Percentiles rank a stretch among this genome's conserved stretches.
phyloP scores from a whole-genome alignment of 1,140 invertebrate genomes.

The Ceratosolen fusciceps region DNA sequence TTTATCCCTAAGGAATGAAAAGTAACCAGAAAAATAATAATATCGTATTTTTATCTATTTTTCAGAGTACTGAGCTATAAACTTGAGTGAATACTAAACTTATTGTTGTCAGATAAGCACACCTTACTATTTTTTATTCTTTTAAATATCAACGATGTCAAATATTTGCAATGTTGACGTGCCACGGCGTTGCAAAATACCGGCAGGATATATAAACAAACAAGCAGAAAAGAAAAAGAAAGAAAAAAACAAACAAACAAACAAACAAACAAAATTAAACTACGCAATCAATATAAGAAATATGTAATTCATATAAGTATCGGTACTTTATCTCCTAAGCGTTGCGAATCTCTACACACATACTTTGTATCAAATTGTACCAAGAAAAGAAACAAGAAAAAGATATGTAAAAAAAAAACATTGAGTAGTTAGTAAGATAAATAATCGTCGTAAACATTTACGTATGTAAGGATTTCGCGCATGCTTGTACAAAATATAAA shows the following conservation, averaged over 20 bases:
- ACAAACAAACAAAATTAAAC: no score
- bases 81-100: no score
- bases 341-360: constrained; percentile 50
- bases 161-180: constrained; percentile 17
- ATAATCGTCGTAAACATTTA: constrained; percentile 34
- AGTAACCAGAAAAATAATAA: no score
- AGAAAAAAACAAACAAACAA: no score
- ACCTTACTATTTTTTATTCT: neutral
- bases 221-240: no score
- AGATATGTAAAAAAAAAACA: constrained; percentile 28
- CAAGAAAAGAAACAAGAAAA: constrained; percentile 42
- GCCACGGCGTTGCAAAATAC: constrained; percentile 29
- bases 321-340: constrained; percentile 43
- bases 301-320: constrained; percentile 5
- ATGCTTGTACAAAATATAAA: constrained; percentile 44
- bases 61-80: no score
- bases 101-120: neutral
- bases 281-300: constrained; percentile 15
- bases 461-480: constrained; percentile 17
- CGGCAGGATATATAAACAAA: neutral
- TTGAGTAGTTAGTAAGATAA: constrained; percentile 26
- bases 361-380: constrained; percentile 59
- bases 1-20: no score
- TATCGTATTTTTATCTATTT: no score
- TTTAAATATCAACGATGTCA: neutral